A percentile compares a stretch with the other conserved stretches of the same genome.
phyloP scores from a whole-genome alignment of 2,797 vertebrate species.

The Poeciliopsis paucimaculata region DNA sequence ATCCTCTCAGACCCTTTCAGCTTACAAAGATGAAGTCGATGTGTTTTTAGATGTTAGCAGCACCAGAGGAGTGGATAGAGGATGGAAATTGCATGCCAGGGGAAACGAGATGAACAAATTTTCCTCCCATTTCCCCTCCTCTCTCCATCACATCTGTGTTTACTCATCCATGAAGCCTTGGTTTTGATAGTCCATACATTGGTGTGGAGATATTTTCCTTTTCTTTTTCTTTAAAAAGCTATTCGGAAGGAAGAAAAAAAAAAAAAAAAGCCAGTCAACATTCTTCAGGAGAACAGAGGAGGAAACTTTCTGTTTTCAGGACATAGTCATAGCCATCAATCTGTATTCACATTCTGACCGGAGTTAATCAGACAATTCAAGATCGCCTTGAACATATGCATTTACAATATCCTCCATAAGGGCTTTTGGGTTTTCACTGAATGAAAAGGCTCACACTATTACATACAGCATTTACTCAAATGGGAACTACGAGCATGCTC shows the following conservation, averaged over 20 bases:
- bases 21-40: constrained; percentile 67
- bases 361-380: constrained; percentile 19
- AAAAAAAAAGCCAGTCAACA: constrained; percentile 6
- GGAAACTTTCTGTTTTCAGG: constrained; percentile 23
- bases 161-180: constrained; percentile 76
- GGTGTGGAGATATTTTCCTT: constrained; percentile 28
- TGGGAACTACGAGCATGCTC: constrained; percentile 5
- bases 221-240: neutral
- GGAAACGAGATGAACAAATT: constrained; percentile 70
- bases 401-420: constrained; percentile 6
- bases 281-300: constrained; percentile 23
- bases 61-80: constrained; percentile 59
- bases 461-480: constrained; percentile 9
- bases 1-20: constrained; percentile 64
- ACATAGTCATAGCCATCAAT: constrained; percentile 11
- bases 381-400: constrained; percentile 22
- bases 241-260: constrained; percentile 16
- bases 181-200: constrained; percentile 64
- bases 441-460: constrained; percentile 10
- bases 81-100: constrained; percentile 71
- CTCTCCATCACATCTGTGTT: constrained; percentile 57
- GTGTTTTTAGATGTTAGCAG: constrained; percentile 68
- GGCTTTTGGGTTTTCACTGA: constrained; percentile 15
- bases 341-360: constrained; percentile 40
- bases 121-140: constrained; percentile 64